Evolutionary conservation across 2,797 vertebrate genomes (phyloP).

Genomic region (Spea hammondii): DNA sequence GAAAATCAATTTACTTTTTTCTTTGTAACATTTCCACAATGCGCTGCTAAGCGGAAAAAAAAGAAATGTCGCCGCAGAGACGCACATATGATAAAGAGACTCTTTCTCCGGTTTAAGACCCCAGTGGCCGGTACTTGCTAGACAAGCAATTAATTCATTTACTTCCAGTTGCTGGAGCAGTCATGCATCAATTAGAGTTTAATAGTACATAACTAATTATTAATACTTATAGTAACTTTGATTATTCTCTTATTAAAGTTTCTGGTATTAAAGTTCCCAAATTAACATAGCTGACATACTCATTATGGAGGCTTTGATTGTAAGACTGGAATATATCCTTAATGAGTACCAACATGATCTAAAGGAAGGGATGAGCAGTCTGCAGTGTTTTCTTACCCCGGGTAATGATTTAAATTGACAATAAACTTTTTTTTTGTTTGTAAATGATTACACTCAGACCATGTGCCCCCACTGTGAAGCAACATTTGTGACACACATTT

Average conservation of each 20-base stretch:
- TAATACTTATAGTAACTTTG: constrained; percentile 15
- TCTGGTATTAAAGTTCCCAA: constrained; percentile 10
- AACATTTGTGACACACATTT: too few relatives aligned
- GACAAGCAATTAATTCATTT: constrained; percentile 42
- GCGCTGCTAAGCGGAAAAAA: background rate
- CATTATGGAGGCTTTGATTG: background rate
- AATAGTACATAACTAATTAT: constrained; percentile 44
- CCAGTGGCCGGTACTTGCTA: constrained; percentile 8
- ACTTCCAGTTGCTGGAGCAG: constrained; percentile 13
- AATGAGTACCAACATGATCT: background rate
- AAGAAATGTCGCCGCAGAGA: constrained; percentile 3
- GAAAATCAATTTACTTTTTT: constrained; percentile 13
- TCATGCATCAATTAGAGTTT: constrained; percentile 41
- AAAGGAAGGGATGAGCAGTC: background rate
- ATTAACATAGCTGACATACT: constrained; percentile 5
- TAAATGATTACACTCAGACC: background rate
- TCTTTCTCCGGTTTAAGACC: background rate
- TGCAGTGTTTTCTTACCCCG: background rate
- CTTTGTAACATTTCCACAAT: constrained; percentile 2
- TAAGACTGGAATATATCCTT: background rate
- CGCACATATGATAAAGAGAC: background rate
- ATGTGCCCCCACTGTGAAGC: too few relatives aligned
- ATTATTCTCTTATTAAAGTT: constrained; percentile 39
- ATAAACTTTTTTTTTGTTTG: background rate
- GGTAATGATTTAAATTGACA: constrained; percentile 7